Evolutionary conservation across 2,113 vertebrate genomes (phyloP).

Genomic region (Arvicanthis niloticus): DNA sequence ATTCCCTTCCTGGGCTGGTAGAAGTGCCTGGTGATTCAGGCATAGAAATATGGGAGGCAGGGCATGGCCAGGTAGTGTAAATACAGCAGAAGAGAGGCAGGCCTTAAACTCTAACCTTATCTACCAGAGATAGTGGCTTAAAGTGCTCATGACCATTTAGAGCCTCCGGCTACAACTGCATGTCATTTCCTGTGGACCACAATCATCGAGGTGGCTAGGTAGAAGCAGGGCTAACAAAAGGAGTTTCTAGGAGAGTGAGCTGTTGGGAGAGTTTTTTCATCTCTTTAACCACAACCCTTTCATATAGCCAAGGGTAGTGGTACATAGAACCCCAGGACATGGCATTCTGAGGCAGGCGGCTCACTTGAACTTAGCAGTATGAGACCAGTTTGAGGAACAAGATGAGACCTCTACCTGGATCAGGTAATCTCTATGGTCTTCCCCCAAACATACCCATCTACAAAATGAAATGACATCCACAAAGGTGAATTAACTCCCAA

Average conservation of each 20-base stretch:
- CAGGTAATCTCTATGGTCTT: neutral
- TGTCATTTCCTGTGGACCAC: neutral
- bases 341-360: neutral
- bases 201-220: neutral
- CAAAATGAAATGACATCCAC: neutral
- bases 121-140: neutral
- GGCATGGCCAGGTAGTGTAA: neutral
- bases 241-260: neutral
- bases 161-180: neutral
- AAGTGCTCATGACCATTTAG: neutral
- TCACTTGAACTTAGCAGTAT: neutral
- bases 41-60: neutral
- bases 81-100: neutral
- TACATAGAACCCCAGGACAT: neutral
- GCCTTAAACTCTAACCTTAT: neutral
- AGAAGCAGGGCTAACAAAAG: neutral
- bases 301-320: neutral
- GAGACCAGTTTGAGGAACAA: neutral
- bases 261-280: conserved; percentile 23
- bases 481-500: conserved; percentile 49
- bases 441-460: too few species aligned
- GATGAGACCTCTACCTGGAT: neutral
- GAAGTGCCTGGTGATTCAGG: neutral
- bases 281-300: neutral
- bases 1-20: neutral